These are phyloP conservation scores for Dysmachus trigonus DNA, from an alignment of 2,888 invertebrate genomes.

Conservation along the genomic window DNA sequence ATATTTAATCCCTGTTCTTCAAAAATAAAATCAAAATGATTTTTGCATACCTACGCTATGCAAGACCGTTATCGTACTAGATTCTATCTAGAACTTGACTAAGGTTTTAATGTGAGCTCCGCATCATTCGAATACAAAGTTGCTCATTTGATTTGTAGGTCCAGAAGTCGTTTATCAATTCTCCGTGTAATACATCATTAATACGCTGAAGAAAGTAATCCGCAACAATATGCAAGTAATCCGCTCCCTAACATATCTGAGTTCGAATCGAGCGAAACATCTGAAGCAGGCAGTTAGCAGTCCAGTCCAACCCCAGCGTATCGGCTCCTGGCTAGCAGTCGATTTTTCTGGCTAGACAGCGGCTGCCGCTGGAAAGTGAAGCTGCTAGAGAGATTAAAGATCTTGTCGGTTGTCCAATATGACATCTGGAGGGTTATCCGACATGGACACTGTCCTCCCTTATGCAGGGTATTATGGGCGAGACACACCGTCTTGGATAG, in stretches of 20 bases:
- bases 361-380: conserved; percentile 34
- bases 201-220: conserved; percentile 4
- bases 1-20: no score
- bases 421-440: conserved; percentile 34
- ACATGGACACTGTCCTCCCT: conserved; percentile 38
- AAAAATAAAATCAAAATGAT: no score
- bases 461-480: conserved; percentile 26
- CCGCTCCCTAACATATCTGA: conserved; percentile 21
- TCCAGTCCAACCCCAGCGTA: conserved; percentile 4
- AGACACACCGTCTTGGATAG: neutral
- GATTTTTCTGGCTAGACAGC: neutral
- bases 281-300: conserved; percentile 4
- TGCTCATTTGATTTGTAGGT: neutral
- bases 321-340: neutral
- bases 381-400: conserved; percentile 40
- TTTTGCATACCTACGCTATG: no score
- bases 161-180: neutral
- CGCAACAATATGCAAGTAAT: conserved; percentile 5
- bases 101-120: neutral
- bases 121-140: neutral
- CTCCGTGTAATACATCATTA: neutral
- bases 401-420: conserved; percentile 40
- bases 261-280: neutral
- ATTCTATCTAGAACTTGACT: neutral
- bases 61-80: neutral